These are phyloP conservation scores for Petrolisthes manimaculis DNA, from an alignment of 2,888 invertebrate genomes.

Conservation along the genomic window DNA sequence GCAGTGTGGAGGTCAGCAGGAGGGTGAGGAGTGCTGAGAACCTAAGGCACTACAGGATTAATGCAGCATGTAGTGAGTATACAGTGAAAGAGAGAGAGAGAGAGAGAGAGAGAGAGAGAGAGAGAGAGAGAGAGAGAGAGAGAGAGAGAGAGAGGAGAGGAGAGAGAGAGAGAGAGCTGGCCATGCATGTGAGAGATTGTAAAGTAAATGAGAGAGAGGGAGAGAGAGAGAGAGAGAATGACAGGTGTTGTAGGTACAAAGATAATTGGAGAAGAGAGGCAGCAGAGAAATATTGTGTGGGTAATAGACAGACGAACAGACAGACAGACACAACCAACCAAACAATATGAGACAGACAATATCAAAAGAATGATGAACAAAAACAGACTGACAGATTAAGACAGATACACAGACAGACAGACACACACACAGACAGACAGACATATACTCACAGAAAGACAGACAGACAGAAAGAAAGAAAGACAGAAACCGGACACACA, in stretches of 20 bases:
- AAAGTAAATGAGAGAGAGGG: too few relatives aligned
- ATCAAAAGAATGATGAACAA: too few relatives aligned
- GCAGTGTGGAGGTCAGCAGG: constrained; percentile 34
- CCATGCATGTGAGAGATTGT: background rate
- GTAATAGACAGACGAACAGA: too few relatives aligned
- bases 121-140: background rate
- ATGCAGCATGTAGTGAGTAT: constrained; percentile 24
- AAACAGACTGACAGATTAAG: background rate
- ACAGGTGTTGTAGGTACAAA: background rate
- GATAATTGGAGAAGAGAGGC: background rate
- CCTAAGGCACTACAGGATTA: constrained; percentile 44
- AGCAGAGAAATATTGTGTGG: too few relatives aligned
- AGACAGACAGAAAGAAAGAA: background rate
- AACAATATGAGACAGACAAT: too few relatives aligned
- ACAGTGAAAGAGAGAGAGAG: background rate
- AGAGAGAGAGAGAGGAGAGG: background rate
- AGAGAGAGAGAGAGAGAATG: too few relatives aligned
- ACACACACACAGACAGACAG: background rate
- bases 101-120: background rate
- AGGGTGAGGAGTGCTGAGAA: constrained; percentile 64
- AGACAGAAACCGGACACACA: too few relatives aligned
- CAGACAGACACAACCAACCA: too few relatives aligned
- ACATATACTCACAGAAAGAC: background rate
- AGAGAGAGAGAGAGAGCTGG: background rate
- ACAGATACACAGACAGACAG: background rate